These are phyloP conservation scores for Achatina immaculata DNA, from an alignment of 1,140 invertebrate species.

Conservation along the genomic window DNA sequence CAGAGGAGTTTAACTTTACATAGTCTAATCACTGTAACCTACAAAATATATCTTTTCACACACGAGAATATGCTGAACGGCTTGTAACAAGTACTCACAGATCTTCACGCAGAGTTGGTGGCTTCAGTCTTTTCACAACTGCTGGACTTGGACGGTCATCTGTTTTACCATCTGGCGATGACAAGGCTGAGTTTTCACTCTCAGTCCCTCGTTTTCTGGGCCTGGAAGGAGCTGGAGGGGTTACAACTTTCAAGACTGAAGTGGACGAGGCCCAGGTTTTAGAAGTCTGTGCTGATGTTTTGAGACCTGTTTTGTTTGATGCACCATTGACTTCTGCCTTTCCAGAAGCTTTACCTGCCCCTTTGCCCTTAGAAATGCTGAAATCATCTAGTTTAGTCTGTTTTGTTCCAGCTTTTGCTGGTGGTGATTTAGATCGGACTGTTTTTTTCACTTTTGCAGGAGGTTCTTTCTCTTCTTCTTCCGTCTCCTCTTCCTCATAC, in stretches of 20 bases:
- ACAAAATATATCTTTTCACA: too few relatives aligned
- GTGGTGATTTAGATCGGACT: constrained; percentile 29
- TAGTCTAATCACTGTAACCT: too few relatives aligned
- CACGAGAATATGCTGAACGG: neutral
- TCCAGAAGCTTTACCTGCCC: constrained; percentile 28
- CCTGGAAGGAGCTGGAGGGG: neutral
- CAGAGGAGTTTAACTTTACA: too few relatives aligned
- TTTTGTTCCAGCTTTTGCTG: constrained; percentile 44
- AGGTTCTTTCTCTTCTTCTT: constrained; percentile 6
- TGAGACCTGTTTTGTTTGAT: constrained; percentile 24
- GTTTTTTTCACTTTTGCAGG: constrained; percentile 23
- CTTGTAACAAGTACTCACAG: constrained; percentile 16
- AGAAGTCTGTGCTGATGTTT: neutral
- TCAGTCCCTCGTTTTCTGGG: constrained; percentile 14
- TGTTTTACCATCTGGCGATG: neutral
- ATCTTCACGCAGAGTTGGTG: constrained; percentile 34
- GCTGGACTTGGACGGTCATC: constrained; percentile 33
- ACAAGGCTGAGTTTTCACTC: neutral
- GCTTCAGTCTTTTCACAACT: constrained; percentile 32
- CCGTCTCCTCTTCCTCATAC: neutral
- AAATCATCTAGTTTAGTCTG: constrained; percentile 54
- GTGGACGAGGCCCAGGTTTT: neutral
- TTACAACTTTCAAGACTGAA: constrained; percentile 4
- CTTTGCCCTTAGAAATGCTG: constrained; percentile 19
- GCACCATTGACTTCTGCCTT: constrained; percentile 26